These are phyloP conservation scores for Perithous albicinctus DNA, from an alignment of 2,888 invertebrate genomes.

Conservation along the genomic window DNA sequence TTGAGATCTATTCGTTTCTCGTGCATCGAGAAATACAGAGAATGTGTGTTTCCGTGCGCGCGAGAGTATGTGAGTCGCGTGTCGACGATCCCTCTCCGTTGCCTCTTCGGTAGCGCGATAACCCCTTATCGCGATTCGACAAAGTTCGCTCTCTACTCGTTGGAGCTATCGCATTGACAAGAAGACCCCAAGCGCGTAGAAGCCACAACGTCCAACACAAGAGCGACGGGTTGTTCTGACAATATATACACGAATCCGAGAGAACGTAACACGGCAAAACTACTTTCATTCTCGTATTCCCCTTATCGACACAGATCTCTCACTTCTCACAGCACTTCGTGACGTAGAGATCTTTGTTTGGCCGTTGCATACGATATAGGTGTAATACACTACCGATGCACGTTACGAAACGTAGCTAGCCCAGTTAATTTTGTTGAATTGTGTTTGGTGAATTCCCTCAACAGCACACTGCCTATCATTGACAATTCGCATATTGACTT, in stretches of 20 bases:
- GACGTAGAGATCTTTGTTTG: slow-evolving; percentile 18
- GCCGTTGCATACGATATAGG: not conserved
- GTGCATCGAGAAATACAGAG: slow-evolving; percentile 15
- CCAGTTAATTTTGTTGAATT: not conserved
- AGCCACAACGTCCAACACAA: slow-evolving; percentile 1
- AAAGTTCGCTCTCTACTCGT: slow-evolving; percentile 49
- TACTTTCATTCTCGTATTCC: slow-evolving; percentile 8
- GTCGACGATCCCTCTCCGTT: slow-evolving; percentile 54
- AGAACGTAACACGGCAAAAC: not conserved
- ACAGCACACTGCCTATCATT: not conserved
- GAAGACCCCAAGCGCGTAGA: slow-evolving; percentile 39
- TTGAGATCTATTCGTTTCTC: slow-evolving; percentile 15
- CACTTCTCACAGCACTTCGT: slow-evolving; percentile 25
- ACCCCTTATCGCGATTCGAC: slow-evolving; percentile 66
- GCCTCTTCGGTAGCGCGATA: slow-evolving; percentile 65
- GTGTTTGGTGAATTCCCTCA: not conserved
- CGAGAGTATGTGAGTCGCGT: slow-evolving; percentile 58
- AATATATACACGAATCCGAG: slow-evolving; percentile 5
- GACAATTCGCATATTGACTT: not conserved
- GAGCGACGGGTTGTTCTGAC: not conserved
- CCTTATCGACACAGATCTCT: slow-evolving; percentile 34
- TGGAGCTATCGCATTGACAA: slow-evolving; percentile 55
- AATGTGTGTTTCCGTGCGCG: slow-evolving; percentile 30
- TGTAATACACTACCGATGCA: not conserved
- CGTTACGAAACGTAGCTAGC: not conserved